Percentiles rank a stretch among this genome's conserved stretches.
Evolutionary conservation across 2,797 vertebrate genomes (phyloP).

Genomic region (Labeo calbasu): DNA sequence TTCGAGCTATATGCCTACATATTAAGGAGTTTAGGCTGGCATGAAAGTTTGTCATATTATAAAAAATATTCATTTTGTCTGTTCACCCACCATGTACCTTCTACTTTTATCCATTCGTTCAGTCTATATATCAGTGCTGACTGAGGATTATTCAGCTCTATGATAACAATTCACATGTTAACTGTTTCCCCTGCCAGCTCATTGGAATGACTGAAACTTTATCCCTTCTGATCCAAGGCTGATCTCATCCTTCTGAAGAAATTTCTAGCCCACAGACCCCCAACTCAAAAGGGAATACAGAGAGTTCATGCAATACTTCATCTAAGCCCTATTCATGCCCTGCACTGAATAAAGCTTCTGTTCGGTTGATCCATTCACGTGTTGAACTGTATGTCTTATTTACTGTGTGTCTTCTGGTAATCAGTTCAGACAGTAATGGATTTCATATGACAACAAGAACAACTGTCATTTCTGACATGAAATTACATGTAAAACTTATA

Average conservation of each 20-base stretch:
- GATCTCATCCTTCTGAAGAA: constrained; percentile 32
- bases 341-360: constrained; percentile 37
- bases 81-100: background rate
- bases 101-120: background rate
- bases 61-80: background rate
- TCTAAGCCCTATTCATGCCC: constrained; percentile 26
- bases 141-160: background rate
- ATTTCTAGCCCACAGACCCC: constrained; percentile 22
- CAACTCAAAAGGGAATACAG: background rate
- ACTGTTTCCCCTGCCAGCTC: background rate
- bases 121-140: background rate
- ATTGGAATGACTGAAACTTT: constrained; percentile 17
- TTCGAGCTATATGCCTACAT: background rate
- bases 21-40: background rate
- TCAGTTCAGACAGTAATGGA: background rate
- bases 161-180: background rate
- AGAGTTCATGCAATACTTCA: constrained; percentile 32
- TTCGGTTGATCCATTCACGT: constrained; percentile 22
- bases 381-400: constrained; percentile 2
- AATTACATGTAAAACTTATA: background rate
- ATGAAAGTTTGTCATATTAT: background rate
- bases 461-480: background rate
- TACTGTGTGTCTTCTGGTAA: background rate
- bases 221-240: constrained; percentile 16
- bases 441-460: constrained; percentile 4